Conservation (phyloP, 2,888 invertebrate species). For the Acheta domesticus region DNA sequence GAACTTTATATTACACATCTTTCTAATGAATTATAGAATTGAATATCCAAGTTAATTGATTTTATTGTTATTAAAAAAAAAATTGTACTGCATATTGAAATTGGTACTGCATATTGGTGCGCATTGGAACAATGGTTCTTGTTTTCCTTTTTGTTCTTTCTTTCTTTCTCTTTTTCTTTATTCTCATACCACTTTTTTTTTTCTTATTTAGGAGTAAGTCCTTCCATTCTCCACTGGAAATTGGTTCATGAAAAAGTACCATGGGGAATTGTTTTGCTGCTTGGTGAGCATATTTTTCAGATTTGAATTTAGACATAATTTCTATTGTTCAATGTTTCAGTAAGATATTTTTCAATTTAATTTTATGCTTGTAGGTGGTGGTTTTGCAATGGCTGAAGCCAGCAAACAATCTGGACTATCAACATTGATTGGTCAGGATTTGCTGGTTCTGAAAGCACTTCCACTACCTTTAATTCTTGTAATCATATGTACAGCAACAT, state of each 20-base stretch:
- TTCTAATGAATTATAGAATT: no score
- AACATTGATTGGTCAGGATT: slow-evolving; percentile 65
- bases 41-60: no score
- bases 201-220: slow-evolving; percentile 51
- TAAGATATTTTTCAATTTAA: neutral
- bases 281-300: slow-evolving; percentile 53
- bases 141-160: slow-evolving; percentile 18
- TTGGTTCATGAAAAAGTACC: slow-evolving; percentile 80
- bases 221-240: slow-evolving; percentile 78
- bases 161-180: slow-evolving; percentile 35
- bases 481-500: slow-evolving; percentile 72
- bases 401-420: slow-evolving; percentile 78
- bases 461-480: slow-evolving; percentile 65
- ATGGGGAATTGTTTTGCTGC: slow-evolving; percentile 83
- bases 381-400: slow-evolving; percentile 86
- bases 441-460: slow-evolving; percentile 63
- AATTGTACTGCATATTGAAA: slow-evolving; percentile 19
- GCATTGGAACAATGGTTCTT: no score
- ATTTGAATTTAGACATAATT: neutral
- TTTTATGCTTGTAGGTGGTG: slow-evolving; percentile 62
- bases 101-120: slow-evolving; percentile 36
- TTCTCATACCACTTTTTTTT: slow-evolving; percentile 19
- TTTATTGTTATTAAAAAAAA: no score
- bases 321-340: no score
- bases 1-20: no score